Percentiles rank a stretch among this genome's conserved stretches.
Evolutionary conservation across 2,113 vertebrate species (phyloP).

Genomic region (Chionis minor): DNA sequence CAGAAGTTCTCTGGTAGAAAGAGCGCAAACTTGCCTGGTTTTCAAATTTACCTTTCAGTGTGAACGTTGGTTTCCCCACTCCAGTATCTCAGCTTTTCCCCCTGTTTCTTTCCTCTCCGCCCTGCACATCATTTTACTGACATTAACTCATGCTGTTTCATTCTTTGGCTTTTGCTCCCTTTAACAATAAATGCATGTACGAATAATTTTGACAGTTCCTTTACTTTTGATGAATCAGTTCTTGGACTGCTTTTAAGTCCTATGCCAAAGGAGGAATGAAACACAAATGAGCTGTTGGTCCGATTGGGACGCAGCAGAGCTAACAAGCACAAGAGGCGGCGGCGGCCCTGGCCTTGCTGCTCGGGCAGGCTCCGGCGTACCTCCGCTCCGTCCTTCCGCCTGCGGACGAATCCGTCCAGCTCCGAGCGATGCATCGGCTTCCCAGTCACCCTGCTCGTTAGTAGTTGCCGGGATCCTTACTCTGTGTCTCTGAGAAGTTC

Average conservation of each 20-base stretch:
- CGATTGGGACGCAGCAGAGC: rapidly evolving
- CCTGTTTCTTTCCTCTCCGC: neutral
- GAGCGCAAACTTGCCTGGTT: slow-evolving; percentile 46
- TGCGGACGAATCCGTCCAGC: neutral
- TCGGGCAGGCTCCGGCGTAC: neutral
- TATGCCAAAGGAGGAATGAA: slow-evolving; percentile 47
- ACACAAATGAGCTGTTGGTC: neutral
- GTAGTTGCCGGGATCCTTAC: neutral
- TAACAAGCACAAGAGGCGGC: neutral
- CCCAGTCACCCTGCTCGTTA: neutral
- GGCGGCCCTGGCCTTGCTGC: rapidly evolving
- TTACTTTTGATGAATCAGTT: slow-evolving; percentile 38
- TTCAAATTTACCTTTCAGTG: slow-evolving; percentile 57
- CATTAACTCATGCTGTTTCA: slow-evolving; percentile 37
- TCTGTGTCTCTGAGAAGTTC: neutral
- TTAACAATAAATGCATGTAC: slow-evolving; percentile 70
- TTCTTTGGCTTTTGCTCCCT: slow-evolving; percentile 62
- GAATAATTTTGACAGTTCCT: slow-evolving; percentile 54
- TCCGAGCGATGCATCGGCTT: neutral
- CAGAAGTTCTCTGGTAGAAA: slow-evolving; percentile 2
- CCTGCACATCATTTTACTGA: slow-evolving; percentile 47
- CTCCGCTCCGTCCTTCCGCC: neutral
- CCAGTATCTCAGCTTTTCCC: slow-evolving; percentile 35
- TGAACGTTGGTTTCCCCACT: slow-evolving; percentile 49
- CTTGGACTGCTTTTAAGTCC: slow-evolving; percentile 39